Percentiles rank a stretch among this genome's conserved stretches.
Evolutionary conservation across 2,113 vertebrate genomes (phyloP).

Genomic region (Lepus europaeus): DNA sequence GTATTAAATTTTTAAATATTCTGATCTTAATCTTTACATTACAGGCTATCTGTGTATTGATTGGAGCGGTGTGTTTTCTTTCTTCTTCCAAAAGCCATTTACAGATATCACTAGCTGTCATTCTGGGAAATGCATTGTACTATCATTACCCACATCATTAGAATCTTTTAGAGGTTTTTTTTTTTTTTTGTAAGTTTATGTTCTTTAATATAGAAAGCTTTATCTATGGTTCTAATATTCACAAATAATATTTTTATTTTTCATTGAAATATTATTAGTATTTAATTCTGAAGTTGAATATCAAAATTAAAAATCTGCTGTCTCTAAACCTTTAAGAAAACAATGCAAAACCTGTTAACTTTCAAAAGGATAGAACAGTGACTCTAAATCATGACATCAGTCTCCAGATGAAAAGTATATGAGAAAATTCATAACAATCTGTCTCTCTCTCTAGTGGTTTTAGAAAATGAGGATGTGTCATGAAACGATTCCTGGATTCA

Average conservation of each 20-base stretch:
- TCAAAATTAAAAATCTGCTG: not conserved
- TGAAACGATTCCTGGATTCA: conserved; percentile 31
- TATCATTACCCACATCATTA: conserved; percentile 80
- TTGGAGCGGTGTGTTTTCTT: conserved; percentile 81
- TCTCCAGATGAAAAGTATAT: conserved; percentile 15
- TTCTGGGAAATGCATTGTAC: conserved; percentile 84
- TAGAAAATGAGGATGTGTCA: conserved; percentile 17
- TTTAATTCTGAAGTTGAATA: conserved; percentile 54
- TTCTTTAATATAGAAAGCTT: conserved; percentile 19
- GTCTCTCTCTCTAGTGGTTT: not conserved
- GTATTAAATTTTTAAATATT: conserved; percentile 91
- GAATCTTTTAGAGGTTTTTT: conserved; percentile 69
- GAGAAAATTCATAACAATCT: not conserved
- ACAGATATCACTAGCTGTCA: conserved; percentile 77
- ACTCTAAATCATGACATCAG: not conserved
- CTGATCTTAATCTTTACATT: conserved; percentile 89
- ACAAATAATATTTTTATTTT: conserved; percentile 49
- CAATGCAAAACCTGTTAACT: not conserved
- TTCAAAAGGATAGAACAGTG: not conserved
- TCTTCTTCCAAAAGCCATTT: conserved; percentile 85
- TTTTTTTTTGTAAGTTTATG: conserved; percentile 60
- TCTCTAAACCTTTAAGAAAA: not conserved
- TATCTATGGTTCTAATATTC: conserved; percentile 69
- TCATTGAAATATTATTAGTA: conserved; percentile 10
- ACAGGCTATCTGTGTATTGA: conserved; percentile 86